Base-by-base conservation (phyloP, 1,140 invertebrate genomes). In the Drosophila asahinai region DNA sequence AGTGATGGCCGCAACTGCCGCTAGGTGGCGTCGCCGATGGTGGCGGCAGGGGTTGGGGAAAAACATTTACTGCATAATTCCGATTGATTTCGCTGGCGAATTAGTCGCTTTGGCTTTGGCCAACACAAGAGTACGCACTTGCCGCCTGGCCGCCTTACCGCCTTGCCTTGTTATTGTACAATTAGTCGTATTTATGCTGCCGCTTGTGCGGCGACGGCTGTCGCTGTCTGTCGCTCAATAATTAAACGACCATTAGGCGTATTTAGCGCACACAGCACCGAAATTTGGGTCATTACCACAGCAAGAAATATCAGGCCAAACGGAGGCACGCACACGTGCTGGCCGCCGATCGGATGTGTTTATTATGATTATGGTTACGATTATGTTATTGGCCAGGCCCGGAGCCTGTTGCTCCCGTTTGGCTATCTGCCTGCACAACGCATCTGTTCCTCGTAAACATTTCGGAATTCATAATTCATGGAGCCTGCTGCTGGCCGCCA, bases 211-310 rank as follows among this genome's bases (percentile, higher is more conserved):
- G 61, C 60, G 47, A 68, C 68, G 75, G 86, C 66, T 87, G 83
- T 79, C 61, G 70, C 71, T 87, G 83, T 83, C 80, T 83, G 83
- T 84, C 74, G 62, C 78, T 79, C 71, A 74, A 74, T 90, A 90
- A 89, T 89, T 89, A 89, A 90, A 89, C 74, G 78, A 90, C 70
- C 86, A 89, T 89, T 89, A 90, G 84, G 78, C 77, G 84, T 84
- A 83, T 89, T 83, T 86, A 82, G 64, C 81, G 68, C 64, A 81
- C 51, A 83, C 43, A 82, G 62, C 76, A 52, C 77, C 60, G 70
- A 89, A 90, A 89, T 89, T 89, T 89, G 81, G 86, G 86, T 89
- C 86, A 89, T 90, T 89, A 89, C 86, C 86, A 86, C 57, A 63
- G 70, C 55, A 73, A 76, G 64, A 80, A 79, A 73, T 65, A 73